phyloP scores from a whole-genome alignment of 2,797 vertebrate genomes.

The Brachyrhaphis roseni region DNA sequence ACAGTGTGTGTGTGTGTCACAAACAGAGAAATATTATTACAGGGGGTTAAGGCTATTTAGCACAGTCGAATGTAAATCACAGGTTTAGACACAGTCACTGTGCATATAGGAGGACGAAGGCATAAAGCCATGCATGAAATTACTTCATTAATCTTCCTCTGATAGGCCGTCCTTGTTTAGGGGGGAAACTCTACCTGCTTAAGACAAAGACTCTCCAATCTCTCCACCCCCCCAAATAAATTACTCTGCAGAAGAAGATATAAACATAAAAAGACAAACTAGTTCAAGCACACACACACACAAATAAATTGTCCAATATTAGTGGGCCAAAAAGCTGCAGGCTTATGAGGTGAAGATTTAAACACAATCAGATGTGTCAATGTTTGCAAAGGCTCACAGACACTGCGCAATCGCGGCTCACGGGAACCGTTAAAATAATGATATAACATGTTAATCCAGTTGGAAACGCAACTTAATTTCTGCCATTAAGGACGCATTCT shows the following conservation, averaged over 20 bases:
- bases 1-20: conserved; percentile 32
- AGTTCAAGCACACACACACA: conserved; percentile 17
- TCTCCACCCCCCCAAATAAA: conserved; percentile 67
- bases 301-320: conserved; percentile 39
- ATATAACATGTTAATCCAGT: conserved; percentile 21
- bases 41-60: conserved; percentile 80
- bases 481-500: conserved; percentile 20
- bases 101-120: conserved; percentile 72
- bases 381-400: conserved; percentile 48
- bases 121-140: conserved; percentile 88
- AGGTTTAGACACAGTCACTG: conserved; percentile 80
- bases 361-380: conserved; percentile 59
- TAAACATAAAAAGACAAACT: conserved; percentile 60
- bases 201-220: conserved; percentile 82
- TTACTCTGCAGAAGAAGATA: conserved; percentile 74
- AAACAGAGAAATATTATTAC: conserved; percentile 77
- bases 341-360: conserved; percentile 62
- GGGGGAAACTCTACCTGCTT: conserved; percentile 78
- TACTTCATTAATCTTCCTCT: conserved; percentile 88
- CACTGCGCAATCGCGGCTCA: conserved; percentile 16
- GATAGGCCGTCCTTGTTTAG: conserved; percentile 81
- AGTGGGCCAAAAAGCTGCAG: conserved; percentile 43
- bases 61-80: conserved; percentile 79
- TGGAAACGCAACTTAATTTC: conserved; percentile 27
- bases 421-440: conserved; percentile 27